A percentile compares a stretch with the other conserved stretches of the same genome.
Conservation (phyloP, 2,113 vertebrate genomes). For the Aramus guarauna region DNA sequence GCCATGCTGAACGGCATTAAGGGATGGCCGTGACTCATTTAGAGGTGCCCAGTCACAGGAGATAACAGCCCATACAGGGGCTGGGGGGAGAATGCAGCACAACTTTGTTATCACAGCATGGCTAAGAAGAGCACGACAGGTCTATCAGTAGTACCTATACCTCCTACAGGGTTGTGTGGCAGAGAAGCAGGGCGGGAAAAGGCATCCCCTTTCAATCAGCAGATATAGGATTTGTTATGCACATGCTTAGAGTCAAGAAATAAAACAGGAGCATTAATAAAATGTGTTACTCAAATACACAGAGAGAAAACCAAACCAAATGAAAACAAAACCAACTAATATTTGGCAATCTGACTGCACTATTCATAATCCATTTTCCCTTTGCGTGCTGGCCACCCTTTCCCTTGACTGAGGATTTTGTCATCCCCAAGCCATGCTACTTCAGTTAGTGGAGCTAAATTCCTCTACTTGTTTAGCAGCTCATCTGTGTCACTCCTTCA, state of each 20-base stretch:
- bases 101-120: background rate
- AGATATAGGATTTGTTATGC: background rate
- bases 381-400: background rate
- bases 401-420: background rate
- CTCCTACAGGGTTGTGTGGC: rapidly evolving
- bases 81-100: background rate
- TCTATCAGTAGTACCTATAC: background rate
- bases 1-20: background rate
- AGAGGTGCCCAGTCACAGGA: background rate
- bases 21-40: background rate
- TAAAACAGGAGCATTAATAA: background rate
- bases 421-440: background rate
- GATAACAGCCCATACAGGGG: background rate
- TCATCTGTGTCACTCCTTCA: background rate
- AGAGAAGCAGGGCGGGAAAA: background rate
- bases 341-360: background rate
- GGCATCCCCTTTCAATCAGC: background rate
- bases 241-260: background rate
- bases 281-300: background rate
- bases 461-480: background rate
- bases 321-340: background rate
- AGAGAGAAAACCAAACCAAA: background rate
- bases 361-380: background rate
- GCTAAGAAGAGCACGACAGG: background rate
- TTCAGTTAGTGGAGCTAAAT: background rate